Percentiles rank a stretch among this genome's conserved stretches.
These are phyloP conservation scores for Sarcophaga carnaria DNA, from an alignment of 2,888 invertebrate genomes.

Conservation along the genomic window DNA sequence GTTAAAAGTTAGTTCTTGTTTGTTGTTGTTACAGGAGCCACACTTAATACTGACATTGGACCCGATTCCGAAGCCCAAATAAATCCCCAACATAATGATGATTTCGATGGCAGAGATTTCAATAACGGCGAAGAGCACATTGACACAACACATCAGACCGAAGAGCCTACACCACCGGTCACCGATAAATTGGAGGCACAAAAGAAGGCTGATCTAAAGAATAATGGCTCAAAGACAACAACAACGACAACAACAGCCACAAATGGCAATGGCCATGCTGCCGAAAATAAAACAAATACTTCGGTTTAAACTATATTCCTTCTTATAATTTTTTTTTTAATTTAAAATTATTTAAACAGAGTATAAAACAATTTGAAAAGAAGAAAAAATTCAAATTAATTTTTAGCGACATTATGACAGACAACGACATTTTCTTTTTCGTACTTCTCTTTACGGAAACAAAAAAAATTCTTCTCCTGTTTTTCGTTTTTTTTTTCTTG, in stretches of 20 bases:
- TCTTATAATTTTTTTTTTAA: slow-evolving; percentile 63
- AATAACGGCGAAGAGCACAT: slow-evolving; percentile 80
- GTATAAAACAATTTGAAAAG: neutral
- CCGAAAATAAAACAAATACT: slow-evolving; percentile 80
- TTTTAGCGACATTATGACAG: slow-evolving; percentile 57
- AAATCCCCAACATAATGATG: slow-evolving; percentile 84
- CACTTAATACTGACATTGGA: slow-evolving; percentile 84
- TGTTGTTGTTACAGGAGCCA: slow-evolving; percentile 86
- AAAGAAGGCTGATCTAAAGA: slow-evolving; percentile 80
- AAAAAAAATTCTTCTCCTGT: too few relatives aligned
- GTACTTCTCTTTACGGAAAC: neutral
- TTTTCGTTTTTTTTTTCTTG: neutral
- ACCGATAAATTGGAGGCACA: slow-evolving; percentile 81
- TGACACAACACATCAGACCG: slow-evolving; percentile 80
- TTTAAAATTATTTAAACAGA: neutral
- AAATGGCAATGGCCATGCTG: slow-evolving; percentile 74
- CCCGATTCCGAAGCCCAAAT: slow-evolving; percentile 86
- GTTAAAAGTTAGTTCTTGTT: slow-evolving; percentile 83
- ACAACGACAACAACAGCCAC: slow-evolving; percentile 70
- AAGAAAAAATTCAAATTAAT: slow-evolving; percentile 46
- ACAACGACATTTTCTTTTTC: slow-evolving; percentile 44
- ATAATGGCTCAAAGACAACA: slow-evolving; percentile 73
- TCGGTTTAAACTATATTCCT: slow-evolving; percentile 73
- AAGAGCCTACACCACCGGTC: slow-evolving; percentile 81
- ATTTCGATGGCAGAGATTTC: slow-evolving; percentile 82